These are phyloP conservation scores for Tangara arthus DNA, from an alignment of 2,797 vertebrate species.

Conservation along the genomic window DNA sequence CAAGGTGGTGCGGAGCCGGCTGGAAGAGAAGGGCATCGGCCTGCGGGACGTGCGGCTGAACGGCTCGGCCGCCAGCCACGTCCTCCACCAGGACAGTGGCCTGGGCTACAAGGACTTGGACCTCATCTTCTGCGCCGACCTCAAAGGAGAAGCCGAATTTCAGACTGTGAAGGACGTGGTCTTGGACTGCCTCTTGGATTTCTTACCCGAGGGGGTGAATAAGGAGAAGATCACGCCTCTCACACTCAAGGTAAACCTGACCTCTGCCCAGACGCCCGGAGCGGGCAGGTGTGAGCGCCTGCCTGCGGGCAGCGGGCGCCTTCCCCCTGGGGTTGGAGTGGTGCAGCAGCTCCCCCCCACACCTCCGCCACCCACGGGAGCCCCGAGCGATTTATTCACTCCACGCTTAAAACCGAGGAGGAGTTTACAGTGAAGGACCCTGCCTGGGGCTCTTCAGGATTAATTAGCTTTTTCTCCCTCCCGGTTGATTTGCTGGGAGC, in stretches of 20 bases:
- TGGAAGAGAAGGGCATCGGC: constrained; percentile 88
- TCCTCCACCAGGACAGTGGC: constrained; percentile 93
- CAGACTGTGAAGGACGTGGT: constrained; percentile 98
- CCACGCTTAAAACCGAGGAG: not conserved
- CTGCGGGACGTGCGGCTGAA: constrained; percentile 94
- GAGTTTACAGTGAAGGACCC: not conserved
- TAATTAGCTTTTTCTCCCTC: not conserved
- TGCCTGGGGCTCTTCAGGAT: not conserved
- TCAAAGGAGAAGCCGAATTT: constrained; percentile 93
- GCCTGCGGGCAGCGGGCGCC: not conserved
- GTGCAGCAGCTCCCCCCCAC: not conserved
- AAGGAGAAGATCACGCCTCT: constrained; percentile 95
- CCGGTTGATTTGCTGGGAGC: not conserved
- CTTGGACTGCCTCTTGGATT: constrained; percentile 97
- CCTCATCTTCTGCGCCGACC: constrained; percentile 96
- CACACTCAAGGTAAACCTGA: constrained; percentile 89
- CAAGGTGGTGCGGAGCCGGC: constrained; percentile 90
- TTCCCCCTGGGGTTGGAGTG: not conserved
- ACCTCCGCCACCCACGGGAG: not conserved
- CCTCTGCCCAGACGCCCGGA: not conserved
- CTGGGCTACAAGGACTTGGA: constrained; percentile 98
- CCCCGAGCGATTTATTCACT: not conserved
- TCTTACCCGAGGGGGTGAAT: constrained; percentile 96
- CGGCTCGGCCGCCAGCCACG: constrained; percentile 95
- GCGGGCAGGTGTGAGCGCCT: not conserved